Base-by-base conservation (phyloP, 2,797 vertebrate species). In the Hirundo rustica region DNA sequence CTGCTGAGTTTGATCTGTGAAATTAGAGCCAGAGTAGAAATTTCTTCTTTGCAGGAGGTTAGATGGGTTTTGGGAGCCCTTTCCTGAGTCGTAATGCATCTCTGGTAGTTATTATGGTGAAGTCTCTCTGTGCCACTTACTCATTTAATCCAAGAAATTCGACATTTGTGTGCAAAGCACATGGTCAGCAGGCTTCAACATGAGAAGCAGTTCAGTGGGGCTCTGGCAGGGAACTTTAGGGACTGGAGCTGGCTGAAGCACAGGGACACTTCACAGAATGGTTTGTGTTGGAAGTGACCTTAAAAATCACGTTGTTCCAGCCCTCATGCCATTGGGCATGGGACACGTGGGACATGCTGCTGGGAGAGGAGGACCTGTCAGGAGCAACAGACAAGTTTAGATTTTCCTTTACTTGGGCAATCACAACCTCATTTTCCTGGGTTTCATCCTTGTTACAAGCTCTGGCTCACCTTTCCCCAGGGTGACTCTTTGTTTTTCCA, bases 381-480 rank as follows among this genome's bases (percentile, higher is more conserved):
- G 74, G 27, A 91, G 44, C 77, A 50, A 30, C 72, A 78, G n/a
- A 66, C 14, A 13, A 54, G 51, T 11, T 12, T 48, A 27, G 71
- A 76, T 93, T 80, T 91, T 93, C 75, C 62, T 92, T 79, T 81
- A 4, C 79, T 88, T 17, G 8, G 47, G 65, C 27, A 76, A 51
- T 94, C 61, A 40, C 50, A 51, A 36, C 29, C 10, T 45, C 22
- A 16, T 76, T 95, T 93, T 95, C 72, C 65, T 79, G 13, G 64
- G 70, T 88, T 85, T 77, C 88, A 62, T 50, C 73, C 38, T 61
- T 18, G 23, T 51, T 44, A 48, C 2, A 20, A 80, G 71, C 40
- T 47, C 85, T 88, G 70, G 73, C 78, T 91, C 77, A 95, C 88
- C 85, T 90, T 93, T 88, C 64, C 34, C 67, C 51, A 82, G 78